A percentile compares a stretch with the other conserved stretches of the same genome.
phyloP scores from a whole-genome alignment of 2,888 invertebrate species.

The Cheilosia scutellata region DNA sequence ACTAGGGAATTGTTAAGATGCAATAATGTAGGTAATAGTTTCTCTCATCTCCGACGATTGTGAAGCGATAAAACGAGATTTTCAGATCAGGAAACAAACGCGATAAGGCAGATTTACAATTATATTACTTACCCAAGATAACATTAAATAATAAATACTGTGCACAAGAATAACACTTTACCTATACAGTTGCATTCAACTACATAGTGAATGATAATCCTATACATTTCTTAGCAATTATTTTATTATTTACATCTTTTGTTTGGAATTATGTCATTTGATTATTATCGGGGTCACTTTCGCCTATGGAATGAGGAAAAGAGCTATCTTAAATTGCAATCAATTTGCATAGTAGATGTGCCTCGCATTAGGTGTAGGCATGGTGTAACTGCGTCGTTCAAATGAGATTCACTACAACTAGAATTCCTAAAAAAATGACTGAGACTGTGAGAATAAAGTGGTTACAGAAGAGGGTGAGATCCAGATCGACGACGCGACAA shows the following conservation, averaged over 20 bases:
- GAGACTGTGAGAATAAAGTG: too few relatives aligned
- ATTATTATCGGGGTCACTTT: background rate
- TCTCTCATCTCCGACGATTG: background rate
- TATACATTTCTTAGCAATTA: background rate
- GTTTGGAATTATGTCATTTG: background rate
- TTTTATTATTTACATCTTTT: background rate
- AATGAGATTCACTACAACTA: too few relatives aligned
- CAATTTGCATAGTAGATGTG: too few relatives aligned
- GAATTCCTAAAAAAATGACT: too few relatives aligned
- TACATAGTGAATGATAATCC: background rate
- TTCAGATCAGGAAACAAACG: background rate
- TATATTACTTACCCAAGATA: background rate
- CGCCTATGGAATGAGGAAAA: too few relatives aligned
- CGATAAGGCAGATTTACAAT: background rate
- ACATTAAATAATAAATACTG: background rate
- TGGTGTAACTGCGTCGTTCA: too few relatives aligned
- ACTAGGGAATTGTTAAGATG: background rate
- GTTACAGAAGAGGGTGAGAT: too few relatives aligned
- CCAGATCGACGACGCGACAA: too few relatives aligned
- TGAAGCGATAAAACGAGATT: background rate
- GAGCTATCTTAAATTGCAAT: too few relatives aligned
- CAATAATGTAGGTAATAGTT: conserved; percentile 17
- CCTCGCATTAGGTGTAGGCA: too few relatives aligned
- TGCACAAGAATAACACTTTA: background rate
- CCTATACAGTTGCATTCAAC: background rate